Evolutionary conservation across 2,797 vertebrate species (phyloP).

Genomic region (Sebastes trivittatus): DNA sequence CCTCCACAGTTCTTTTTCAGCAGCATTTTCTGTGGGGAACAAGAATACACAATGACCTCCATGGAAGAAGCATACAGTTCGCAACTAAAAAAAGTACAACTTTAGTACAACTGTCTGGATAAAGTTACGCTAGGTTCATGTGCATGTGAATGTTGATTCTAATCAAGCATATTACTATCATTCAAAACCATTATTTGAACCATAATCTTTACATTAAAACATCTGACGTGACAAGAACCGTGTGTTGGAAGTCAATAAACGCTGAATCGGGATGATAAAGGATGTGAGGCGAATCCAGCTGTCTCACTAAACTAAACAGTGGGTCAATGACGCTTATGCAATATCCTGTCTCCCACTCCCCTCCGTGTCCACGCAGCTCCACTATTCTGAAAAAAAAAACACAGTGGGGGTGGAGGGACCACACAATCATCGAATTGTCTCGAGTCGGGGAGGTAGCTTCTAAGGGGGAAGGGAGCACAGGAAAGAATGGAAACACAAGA

Average conservation of each 20-base stretch:
- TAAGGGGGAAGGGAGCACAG: constrained; percentile 56
- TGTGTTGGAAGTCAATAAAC: constrained; percentile 18
- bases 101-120: not conserved
- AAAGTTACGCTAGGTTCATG: not conserved
- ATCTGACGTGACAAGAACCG: not conserved
- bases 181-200: not conserved
- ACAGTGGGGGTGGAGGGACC: constrained; percentile 72
- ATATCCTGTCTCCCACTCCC: constrained; percentile 74
- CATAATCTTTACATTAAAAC: not conserved
- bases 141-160: not conserved
- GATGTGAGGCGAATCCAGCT: constrained; percentile 63
- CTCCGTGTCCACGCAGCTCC: constrained; percentile 60
- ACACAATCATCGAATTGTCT: constrained; percentile 78
- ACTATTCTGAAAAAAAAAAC: constrained; percentile 29
- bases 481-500: constrained; percentile 72
- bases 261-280: constrained; percentile 30
- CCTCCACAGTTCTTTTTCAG: constrained; percentile 90
- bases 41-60: constrained; percentile 39
- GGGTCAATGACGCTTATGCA: constrained; percentile 71
- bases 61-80: not conserved
- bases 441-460: constrained; percentile 56
- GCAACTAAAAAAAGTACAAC: not conserved
- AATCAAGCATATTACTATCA: not conserved
- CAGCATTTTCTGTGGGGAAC: constrained; percentile 90
- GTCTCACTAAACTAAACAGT: constrained; percentile 64